Percentiles rank a stretch among this genome's conserved stretches.
Conservation (phyloP, 2,888 invertebrate species). For the Odontomyia ornata region DNA sequence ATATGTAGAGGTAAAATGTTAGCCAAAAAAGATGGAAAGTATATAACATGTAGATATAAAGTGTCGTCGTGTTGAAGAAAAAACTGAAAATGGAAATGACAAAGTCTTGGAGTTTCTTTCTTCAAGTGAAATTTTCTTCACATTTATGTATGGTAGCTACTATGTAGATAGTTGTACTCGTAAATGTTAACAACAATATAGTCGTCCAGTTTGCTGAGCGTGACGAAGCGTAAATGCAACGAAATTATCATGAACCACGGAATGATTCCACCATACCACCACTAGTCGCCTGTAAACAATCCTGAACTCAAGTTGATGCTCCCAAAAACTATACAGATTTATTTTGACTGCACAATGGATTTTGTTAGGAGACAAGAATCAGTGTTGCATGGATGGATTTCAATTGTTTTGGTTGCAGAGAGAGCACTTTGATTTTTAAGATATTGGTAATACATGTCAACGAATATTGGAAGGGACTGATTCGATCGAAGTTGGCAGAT, state of each 20-base stretch:
- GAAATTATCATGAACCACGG: slow-evolving; percentile 7
- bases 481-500: too few relatives aligned
- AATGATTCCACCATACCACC: neutral
- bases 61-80: too few relatives aligned
- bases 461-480: too few relatives aligned
- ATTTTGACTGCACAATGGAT: neutral
- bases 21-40: neutral
- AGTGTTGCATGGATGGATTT: neutral
- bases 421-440: too few relatives aligned
- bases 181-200: neutral
- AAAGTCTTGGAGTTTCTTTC: slow-evolving; percentile 20
- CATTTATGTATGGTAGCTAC: neutral
- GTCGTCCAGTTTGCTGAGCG: slow-evolving; percentile 29
- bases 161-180: neutral
- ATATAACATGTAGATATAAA: neutral
- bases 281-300: neutral
- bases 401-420: too few relatives aligned
- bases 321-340: neutral
- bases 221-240: slow-evolving; percentile 35
- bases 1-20: neutral
- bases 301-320: slow-evolving; percentile 1
- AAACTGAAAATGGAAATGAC: slow-evolving; percentile 19
- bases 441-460: too few relatives aligned
- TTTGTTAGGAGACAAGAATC: neutral
- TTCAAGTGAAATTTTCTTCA: slow-evolving; percentile 6